Base-by-base conservation (phyloP, 2,797 vertebrate genomes). In the Alosa sapidissima region DNA sequence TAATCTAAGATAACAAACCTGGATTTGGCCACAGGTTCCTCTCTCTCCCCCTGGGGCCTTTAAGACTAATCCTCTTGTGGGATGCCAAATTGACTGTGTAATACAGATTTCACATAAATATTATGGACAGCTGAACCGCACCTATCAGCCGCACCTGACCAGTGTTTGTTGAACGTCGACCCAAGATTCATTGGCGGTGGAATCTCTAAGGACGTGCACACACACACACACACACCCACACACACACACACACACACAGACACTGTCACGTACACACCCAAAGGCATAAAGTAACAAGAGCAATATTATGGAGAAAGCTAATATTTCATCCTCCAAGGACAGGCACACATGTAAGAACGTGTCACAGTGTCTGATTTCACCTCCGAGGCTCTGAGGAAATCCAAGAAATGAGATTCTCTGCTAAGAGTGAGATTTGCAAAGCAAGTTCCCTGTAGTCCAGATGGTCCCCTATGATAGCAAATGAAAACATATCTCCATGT, bases 1-100 rank as follows among this genome's bases (percentile, higher is more conserved):
- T 89, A 93, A 92, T 93, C 93, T 95, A 89, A 85, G 91, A 94
- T 94, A 94, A 92, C 94, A 94, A 91, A 93, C 92, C 91, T 91
- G 92, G 89, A 90, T 89, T 83, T 86, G 78, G 92, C 93, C 93
- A 88, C 88, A 85, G 91, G 94, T 87, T 85, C 19, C 41, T 24
- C 33, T 16, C 14, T 19, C 14, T 28, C 16, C 72, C 72, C 72
- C 41, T 47, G 72, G 84, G 45, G 47, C 28, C 14, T 82, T 54
- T 78, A 47, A 65, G 72, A 81, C n/a, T 86, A 87, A 85, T 88
- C 83, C 87, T 85, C 45, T 86, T 84, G 65, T 82, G 45, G 58
- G 58, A 85, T 16, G 82, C n/a, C 81, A 78, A 78, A 78, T 78
- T 78, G 72, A 78, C 72, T 78, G 72, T 78, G 72, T 78, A 78